Evolutionary conservation across 2,888 invertebrate species (phyloP), one percentile per base, ranked within the genome.

Genomic region (Nasonovia ribisnigri): DNA sequence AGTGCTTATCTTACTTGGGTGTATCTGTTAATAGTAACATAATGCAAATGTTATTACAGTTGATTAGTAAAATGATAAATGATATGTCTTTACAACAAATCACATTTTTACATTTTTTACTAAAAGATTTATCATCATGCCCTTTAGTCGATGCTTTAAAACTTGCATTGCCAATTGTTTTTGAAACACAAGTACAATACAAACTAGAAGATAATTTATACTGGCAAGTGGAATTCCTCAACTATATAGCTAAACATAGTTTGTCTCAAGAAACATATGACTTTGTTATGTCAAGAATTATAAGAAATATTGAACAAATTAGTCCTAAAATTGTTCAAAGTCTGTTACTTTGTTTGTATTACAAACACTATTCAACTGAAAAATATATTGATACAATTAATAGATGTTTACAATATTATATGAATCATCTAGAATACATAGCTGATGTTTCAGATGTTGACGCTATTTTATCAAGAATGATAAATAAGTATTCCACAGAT

Each of bases 81-180:
- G 95, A 96, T 84, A 95, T 98, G 26, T 96, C 96, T 94, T 95
- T 97, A 46, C 95, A 96, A 6, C 97, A 97, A 95, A 96, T 97
- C 57, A 96, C 97, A 95, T 97, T 97, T 95, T 93, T 97, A 36
- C 96, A 97, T 95, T 97, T 96, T 95, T 95, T 97, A 16, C 95
- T 98, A 0, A 95, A 95, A 3, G 96, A 96, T 94, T 96, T 96
- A 90, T 96, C 96, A 84, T 95, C 95, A 3, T 96, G 96, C 29
- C 97, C 97, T 94, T 95, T 97, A 48, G 96, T 97, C 0, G 97
- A 97, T 67, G 97, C 97, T 0, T 95, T 98, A 10, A 96, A 96
- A 95, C 96, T 97, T 0, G 97, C 97, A 0, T 95, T 97, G 24
- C 97, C 97, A 0, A 95, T 97, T 54, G 97, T 97, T 0, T 97